Conservation (phyloP, 2,888 invertebrate species). For the Pseudeuparius sepicola region DNA sequence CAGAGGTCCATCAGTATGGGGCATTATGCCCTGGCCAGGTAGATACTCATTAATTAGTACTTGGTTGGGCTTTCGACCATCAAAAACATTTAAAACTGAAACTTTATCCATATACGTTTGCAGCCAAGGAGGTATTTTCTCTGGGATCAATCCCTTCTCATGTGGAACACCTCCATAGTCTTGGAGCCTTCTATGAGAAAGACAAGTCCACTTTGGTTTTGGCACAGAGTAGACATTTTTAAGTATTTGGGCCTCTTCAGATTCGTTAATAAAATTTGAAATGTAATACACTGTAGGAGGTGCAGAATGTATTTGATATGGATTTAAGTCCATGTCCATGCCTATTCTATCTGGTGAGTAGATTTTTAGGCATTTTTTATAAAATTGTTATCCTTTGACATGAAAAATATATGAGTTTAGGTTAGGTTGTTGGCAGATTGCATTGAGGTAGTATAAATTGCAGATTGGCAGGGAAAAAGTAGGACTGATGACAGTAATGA, state of each 20-base stretch:
- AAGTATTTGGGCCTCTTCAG: slow-evolving; percentile 62
- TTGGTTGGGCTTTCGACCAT: slow-evolving; percentile 74
- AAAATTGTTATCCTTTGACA: too few relatives aligned
- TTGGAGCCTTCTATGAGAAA: slow-evolving; percentile 84
- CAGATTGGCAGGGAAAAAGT: too few relatives aligned
- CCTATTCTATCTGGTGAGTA: too few relatives aligned
- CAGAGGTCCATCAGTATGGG: slow-evolving; percentile 91
- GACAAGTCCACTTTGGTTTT: slow-evolving; percentile 91
- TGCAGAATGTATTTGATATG: slow-evolving; percentile 37
- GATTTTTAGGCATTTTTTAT: too few relatives aligned
- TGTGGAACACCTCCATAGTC: slow-evolving; percentile 97
- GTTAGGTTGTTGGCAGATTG: too few relatives aligned
- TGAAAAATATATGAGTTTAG: too few relatives aligned
- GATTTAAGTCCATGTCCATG: slow-evolving; percentile 28
- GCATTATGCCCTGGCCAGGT: slow-evolving; percentile 92
- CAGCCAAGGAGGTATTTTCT: slow-evolving; percentile 81
- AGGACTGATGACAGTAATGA: too few relatives aligned
- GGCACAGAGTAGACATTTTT: slow-evolving; percentile 69
- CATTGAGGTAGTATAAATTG: too few relatives aligned
- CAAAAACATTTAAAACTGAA: slow-evolving; percentile 57
- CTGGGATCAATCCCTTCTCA: slow-evolving; percentile 85
- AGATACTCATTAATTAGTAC: slow-evolving; percentile 90
- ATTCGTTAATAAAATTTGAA: slow-evolving; percentile 72
- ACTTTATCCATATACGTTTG: slow-evolving; percentile 61
- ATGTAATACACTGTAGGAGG: slow-evolving; percentile 67